Evolutionary conservation across 1,140 invertebrate species (phyloP).

Genomic region (Acyrthosiphon pisum): DNA sequence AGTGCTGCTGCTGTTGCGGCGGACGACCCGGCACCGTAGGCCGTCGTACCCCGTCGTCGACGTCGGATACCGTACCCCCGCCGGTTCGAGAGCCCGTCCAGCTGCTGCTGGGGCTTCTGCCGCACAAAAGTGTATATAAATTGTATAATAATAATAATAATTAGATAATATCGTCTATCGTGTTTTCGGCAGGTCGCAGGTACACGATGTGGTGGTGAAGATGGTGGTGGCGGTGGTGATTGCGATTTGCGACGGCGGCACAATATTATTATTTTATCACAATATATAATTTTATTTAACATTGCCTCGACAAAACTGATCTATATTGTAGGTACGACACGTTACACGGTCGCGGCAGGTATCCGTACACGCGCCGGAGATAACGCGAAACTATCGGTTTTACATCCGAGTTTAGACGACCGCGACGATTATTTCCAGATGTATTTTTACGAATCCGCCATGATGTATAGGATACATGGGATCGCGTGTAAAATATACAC

Average conservation of each 20-base stretch:
- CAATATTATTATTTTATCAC: slow-evolving; percentile 1
- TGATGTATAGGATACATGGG: too few species aligned
- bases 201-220: neutral
- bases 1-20: too few species aligned
- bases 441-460: neutral
- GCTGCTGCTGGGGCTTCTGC: neutral
- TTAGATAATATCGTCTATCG: neutral
- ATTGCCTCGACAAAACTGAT: neutral
- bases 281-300: too few species aligned
- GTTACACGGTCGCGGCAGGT: neutral
- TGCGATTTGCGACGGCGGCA: neutral
- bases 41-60: neutral
- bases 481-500: neutral
- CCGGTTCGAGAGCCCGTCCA: neutral
- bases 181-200: neutral
- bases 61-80: neutral
- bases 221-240: neutral
- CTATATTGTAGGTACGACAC: too few species aligned
- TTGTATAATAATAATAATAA: slow-evolving; percentile 19
- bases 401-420: neutral
- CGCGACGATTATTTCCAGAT: neutral
- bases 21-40: neutral
- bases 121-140: too few species aligned
- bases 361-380: neutral
- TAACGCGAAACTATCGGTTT: neutral